Evolutionary conservation across 2,113 vertebrate genomes (phyloP).

Genomic region (Ursus arctos): DNA sequence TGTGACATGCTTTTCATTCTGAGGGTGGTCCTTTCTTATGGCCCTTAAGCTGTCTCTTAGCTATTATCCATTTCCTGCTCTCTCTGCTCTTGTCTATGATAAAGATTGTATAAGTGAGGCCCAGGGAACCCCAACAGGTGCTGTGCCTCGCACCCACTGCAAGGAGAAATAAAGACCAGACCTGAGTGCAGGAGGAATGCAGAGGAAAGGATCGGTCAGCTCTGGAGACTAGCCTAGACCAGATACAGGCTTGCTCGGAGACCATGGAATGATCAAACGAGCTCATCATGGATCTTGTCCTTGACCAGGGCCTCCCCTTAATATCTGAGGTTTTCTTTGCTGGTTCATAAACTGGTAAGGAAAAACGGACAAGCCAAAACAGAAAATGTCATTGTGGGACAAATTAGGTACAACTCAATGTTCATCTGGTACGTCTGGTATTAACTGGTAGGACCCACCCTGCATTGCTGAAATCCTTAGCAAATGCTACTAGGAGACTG

Average conservation of each 20-base stretch:
- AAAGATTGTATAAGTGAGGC: no score
- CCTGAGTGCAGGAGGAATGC: not conserved
- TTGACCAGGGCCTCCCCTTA: not conserved
- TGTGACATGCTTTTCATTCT: not conserved
- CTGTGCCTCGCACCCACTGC: not conserved
- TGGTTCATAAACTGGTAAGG: not conserved
- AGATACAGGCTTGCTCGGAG: not conserved
- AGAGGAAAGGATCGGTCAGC: no score
- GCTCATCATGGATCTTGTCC: not conserved
- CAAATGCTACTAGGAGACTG: not conserved
- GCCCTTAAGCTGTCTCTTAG: not conserved
- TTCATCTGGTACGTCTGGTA: not conserved
- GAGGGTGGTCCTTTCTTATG: not conserved
- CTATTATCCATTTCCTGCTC: not conserved
- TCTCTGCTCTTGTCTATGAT: not conserved
- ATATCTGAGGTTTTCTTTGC: not conserved
- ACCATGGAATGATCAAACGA: not conserved
- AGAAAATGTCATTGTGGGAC: not conserved
- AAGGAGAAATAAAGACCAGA: not conserved
- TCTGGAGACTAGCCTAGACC: not conserved
- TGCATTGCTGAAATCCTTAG: not conserved
- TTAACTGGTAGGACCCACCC: not conserved
- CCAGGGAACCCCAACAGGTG: not conserved
- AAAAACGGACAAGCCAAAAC: not conserved
- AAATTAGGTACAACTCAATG: not conserved